Evolutionary conservation across 1,140 invertebrate genomes (phyloP).

Genomic region (Brachionus plicatilis): DNA sequence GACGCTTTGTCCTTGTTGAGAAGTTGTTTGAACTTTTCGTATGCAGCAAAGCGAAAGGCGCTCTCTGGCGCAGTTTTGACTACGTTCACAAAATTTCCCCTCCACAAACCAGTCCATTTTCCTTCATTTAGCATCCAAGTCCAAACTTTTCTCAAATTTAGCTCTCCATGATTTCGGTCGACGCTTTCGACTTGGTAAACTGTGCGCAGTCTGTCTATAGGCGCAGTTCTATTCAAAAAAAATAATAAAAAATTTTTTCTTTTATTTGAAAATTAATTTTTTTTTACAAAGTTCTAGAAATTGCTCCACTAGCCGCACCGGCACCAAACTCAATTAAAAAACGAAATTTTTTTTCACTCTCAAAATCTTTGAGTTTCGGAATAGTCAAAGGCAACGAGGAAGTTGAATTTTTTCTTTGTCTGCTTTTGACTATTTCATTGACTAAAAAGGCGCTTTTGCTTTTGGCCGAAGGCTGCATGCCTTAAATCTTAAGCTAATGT

Average conservation of each 20-base stretch:
- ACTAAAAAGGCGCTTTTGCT: conserved; percentile 2
- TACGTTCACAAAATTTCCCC: conserved; percentile 96
- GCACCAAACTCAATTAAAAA: conserved; percentile 64
- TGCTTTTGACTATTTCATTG: conserved; percentile 5
- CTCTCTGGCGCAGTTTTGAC: conserved; percentile 97
- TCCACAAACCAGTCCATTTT: conserved; percentile 79
- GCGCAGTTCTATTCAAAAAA: conserved; percentile 22
- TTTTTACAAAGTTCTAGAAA: conserved; percentile 74
- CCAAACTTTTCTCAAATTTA: background rate
- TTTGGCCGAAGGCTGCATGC: background rate
- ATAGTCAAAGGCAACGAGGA: background rate
- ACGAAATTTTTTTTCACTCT: background rate
- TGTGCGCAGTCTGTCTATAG: background rate
- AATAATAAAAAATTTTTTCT: background rate
- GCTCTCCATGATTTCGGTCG: background rate
- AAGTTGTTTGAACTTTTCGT: conserved; percentile 67
- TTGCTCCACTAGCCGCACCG: conserved; percentile 88
- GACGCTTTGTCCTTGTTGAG: background rate
- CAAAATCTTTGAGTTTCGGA: background rate
- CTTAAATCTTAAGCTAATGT: background rate
- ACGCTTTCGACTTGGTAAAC: conserved; percentile 34
- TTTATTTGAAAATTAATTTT: background rate
- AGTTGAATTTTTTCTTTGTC: conserved; percentile 1
- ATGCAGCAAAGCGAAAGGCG: conserved; percentile 92
- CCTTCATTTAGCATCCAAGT: conserved; percentile 75